Base-by-base conservation (phyloP, 2,113 vertebrate genomes). In the Chaetorhynchus papuensis region DNA sequence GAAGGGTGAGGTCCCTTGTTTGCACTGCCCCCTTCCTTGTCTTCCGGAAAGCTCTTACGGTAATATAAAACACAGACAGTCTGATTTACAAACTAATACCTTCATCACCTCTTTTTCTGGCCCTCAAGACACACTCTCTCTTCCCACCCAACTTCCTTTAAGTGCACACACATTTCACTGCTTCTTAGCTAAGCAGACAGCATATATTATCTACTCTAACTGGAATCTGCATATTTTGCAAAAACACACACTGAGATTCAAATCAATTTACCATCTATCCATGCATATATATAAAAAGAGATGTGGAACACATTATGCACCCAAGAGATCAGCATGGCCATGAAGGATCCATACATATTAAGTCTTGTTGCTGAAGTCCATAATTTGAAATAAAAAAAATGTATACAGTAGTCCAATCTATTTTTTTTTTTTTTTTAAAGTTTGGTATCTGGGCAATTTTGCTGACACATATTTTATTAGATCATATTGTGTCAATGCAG, bases 381-480 rank as follows among this genome's bases (percentile, higher is more conserved):
- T 35, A 41, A 81, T 72, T 91, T 68, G 30, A 68, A 88, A 56
- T 78, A 5, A 22, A 83, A 76, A 93, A 33, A 90, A 76, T 14
- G 6, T n/a, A 63, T 65, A 33, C 11, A 71, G 41, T 35, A 80
- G 47, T 66, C 53, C 45, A 75, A n/a, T 31, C n/a, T n/a, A n/a
- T n/a, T n/a, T n/a, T n/a, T 6, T 18, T 20, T 33, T 68, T 64
- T 71, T 66, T 21, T 15, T 28, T 1, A 27, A 78, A 76, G 83
- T 86, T 91, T 96, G 27, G 35, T 95, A 83, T 91, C 83, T 74
- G 35, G 47, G 68, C 86, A 90, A 75, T 94, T 94, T 90, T 89
- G 68, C 53, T 64, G 72, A 63, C 76, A 81, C 42, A 69, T 6
- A 50, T 53, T 81, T 28, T 65, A 57, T 61, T 44, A 75, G 31